A percentile compares a stretch with the other conserved stretches of the same genome.
Evolutionary conservation across 2,888 invertebrate genomes (phyloP).

Genomic region (Drosophila eohydei): DNA sequence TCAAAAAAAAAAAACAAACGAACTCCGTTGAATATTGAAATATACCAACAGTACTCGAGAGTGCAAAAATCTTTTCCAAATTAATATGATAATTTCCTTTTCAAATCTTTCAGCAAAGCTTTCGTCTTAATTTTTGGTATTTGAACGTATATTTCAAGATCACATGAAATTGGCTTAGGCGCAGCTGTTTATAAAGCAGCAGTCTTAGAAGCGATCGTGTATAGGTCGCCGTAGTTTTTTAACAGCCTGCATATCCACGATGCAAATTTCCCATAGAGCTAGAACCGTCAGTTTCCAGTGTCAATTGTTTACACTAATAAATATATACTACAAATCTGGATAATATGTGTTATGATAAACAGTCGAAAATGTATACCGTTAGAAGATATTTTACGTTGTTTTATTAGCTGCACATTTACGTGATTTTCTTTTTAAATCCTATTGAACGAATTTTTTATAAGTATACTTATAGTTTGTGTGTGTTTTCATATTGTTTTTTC

Average conservation of each 20-base stretch:
- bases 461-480: conserved; percentile 63
- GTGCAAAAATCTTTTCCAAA: conserved; percentile 54
- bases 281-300: conserved; percentile 40
- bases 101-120: conserved; percentile 58
- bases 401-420: conserved; percentile 20
- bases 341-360: conserved; percentile 6
- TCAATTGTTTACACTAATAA: conserved; percentile 18
- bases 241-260: background rate
- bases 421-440: conserved; percentile 1
- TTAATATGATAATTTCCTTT: conserved; percentile 34
- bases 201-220: conserved; percentile 8
- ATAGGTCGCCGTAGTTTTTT: conserved; percentile 2
- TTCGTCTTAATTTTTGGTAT: conserved; percentile 15
- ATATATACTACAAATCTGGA: conserved; percentile 3
- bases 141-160: conserved; percentile 56
- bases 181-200: conserved; percentile 60
- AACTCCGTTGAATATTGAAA: conserved; percentile 44
- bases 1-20: conserved; percentile 56
- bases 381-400: conserved; percentile 12
- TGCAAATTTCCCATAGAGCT: background rate
- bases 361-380: conserved; percentile 6
- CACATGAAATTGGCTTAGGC: conserved; percentile 44
- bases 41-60: conserved; percentile 33
- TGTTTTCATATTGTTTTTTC: conserved; percentile 54
- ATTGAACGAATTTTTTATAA: conserved; percentile 24